Conservation (phyloP, 2,888 invertebrate species). For the Macrosoma leucophasiata region DNA sequence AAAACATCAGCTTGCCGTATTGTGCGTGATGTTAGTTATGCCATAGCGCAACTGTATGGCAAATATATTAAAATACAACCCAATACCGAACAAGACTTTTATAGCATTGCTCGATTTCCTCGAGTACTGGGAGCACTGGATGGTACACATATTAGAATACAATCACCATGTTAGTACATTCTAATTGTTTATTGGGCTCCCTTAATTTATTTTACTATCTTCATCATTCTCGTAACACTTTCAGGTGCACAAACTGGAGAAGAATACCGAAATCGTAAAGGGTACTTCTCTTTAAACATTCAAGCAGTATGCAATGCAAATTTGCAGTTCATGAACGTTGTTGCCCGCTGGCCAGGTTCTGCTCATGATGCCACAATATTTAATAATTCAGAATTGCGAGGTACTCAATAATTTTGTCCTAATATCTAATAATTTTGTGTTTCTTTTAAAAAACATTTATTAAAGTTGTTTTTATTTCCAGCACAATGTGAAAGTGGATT, state of each 20-base stretch:
- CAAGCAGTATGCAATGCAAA: constrained; percentile 14
- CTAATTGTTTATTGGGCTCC: neutral
- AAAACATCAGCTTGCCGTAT: constrained; percentile 27
- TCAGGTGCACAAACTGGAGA: constrained; percentile 1
- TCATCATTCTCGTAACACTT: neutral
- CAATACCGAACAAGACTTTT: constrained; percentile 19
- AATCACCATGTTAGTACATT: constrained; percentile 27
- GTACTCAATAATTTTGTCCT: too few species aligned
- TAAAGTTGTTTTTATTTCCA: too few species aligned
- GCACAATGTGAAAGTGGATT: too few species aligned
- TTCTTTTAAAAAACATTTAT: too few species aligned
- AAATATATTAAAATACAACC: constrained; percentile 22
- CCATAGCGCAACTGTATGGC: constrained; percentile 26
- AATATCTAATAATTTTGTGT: too few species aligned
- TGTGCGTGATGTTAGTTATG: constrained; percentile 22
- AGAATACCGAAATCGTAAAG: constrained; percentile 14
- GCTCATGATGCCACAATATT: too few species aligned
- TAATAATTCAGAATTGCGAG: too few species aligned
- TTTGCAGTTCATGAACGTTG: constrained; percentile 14
- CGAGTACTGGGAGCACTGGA: constrained; percentile 28
- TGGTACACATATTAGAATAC: constrained; percentile 24
- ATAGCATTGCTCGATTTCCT: constrained; percentile 24
- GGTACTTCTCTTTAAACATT: constrained; percentile 16
- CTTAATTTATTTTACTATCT: neutral
- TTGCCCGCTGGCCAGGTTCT: constrained; percentile 17